Conservation (phyloP, 2,797 vertebrate genomes). For the Eurystomus glaucurus region DNA sequence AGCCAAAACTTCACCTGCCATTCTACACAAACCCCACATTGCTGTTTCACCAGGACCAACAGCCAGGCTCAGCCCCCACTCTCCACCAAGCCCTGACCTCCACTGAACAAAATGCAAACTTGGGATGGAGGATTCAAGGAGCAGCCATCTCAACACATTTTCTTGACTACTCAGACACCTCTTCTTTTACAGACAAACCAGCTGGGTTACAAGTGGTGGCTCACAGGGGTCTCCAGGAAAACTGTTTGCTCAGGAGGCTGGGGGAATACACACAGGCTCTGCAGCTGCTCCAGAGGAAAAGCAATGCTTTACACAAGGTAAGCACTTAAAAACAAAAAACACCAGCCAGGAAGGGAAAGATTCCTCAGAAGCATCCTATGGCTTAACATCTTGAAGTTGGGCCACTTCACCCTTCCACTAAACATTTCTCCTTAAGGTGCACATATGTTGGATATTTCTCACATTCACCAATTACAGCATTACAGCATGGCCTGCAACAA, state of each 20-base stretch:
- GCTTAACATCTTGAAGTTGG: not conserved
- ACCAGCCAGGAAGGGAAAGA: not conserved
- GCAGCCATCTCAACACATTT: fast-evolving
- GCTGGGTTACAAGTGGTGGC: fast-evolving
- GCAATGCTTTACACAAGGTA: fast-evolving
- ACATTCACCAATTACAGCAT: fast-evolving
- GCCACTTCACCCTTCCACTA: not conserved
- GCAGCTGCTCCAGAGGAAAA: not conserved
- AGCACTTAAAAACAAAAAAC: not conserved
- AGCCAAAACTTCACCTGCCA: fast-evolving
- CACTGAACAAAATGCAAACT: fast-evolving
- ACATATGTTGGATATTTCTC: not conserved
- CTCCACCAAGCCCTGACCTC: too few relatives aligned
- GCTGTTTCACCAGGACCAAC: not conserved
- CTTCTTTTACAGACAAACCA: not conserved
- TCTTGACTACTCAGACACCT: fast-evolving
- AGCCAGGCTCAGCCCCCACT: not conserved
- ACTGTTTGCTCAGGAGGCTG: not conserved
- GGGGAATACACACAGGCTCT: not conserved
- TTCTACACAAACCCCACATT: fast-evolving
- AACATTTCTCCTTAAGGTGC: not conserved
- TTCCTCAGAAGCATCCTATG: not conserved
- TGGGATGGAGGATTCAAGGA: not conserved
- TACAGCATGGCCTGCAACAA: fast-evolving
- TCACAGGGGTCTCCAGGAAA: not conserved